Conservation (phyloP, 2,113 vertebrate species). For the Arothron firmamentum region DNA sequence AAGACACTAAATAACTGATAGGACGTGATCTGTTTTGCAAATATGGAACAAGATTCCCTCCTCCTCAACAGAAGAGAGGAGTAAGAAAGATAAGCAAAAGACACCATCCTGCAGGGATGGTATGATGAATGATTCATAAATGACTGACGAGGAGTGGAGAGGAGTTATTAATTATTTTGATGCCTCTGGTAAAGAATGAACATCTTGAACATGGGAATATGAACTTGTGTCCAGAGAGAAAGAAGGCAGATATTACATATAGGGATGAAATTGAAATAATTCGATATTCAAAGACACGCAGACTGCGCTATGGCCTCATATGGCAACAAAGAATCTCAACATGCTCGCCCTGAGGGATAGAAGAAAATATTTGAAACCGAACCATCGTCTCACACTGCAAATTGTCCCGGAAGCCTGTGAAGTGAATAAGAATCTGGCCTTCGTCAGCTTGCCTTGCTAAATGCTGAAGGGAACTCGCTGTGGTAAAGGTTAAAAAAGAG, state of each 20-base stretch:
- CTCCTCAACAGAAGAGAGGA: neutral
- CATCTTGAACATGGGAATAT: conserved; percentile 44
- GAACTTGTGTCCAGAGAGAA: conserved; percentile 42
- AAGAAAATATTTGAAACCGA: conserved; percentile 22
- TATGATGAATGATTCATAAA: conserved; percentile 66
- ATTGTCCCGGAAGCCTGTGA: conserved; percentile 10
- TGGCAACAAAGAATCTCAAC: conserved; percentile 8
- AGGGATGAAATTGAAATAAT: conserved; percentile 10
- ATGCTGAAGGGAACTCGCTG: conserved; percentile 37
- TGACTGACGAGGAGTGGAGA: conserved; percentile 27
- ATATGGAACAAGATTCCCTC: conserved; percentile 4
- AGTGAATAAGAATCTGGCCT: conserved; percentile 32
- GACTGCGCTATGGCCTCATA: conserved; percentile 3
- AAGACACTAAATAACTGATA: conserved; percentile 6
- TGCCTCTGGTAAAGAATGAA: conserved; percentile 51
- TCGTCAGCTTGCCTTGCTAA: conserved; percentile 32
- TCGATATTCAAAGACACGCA: neutral
- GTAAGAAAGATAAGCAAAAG: conserved; percentile 29
- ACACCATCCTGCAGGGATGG: conserved; percentile 39
- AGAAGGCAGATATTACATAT: neutral
- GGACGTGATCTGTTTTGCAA: conserved; percentile 6
- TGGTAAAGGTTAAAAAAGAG: conserved; percentile 50
- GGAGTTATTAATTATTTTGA: conserved; percentile 61
- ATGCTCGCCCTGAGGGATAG: neutral
- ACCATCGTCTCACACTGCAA: conserved; percentile 29